A percentile compares a stretch with the other conserved stretches of the same genome.
Evolutionary conservation across 2,888 invertebrate species (phyloP).

Genomic region (Atethmia centrago): DNA sequence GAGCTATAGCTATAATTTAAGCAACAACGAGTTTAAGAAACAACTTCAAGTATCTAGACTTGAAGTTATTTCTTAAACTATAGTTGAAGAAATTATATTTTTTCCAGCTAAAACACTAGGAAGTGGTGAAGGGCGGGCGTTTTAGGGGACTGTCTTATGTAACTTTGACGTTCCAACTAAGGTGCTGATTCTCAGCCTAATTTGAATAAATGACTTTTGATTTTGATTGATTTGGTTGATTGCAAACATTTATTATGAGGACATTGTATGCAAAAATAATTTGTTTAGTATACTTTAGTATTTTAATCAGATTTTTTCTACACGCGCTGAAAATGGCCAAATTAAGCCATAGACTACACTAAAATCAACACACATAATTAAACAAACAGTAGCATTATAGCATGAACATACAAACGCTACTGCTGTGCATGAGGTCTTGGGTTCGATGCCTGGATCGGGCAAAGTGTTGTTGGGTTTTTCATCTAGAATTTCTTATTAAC

Average conservation of each 20-base stretch:
- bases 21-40: too few relatives aligned
- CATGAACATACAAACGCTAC: not conserved
- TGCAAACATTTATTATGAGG: not conserved
- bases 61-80: too few relatives aligned
- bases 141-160: too few relatives aligned
- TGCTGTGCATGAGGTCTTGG: not conserved
- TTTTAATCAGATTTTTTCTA: not conserved
- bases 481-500: not conserved
- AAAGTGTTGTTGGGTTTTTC: not conserved
- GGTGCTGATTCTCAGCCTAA: too few relatives aligned
- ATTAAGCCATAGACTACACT: not conserved
- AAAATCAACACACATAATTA: not conserved
- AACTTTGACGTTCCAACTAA: too few relatives aligned
- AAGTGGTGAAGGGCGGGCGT: too few relatives aligned
- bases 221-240: too few relatives aligned
- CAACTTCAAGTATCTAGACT: too few relatives aligned
- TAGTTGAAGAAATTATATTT: constrained; percentile 32
- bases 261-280: not conserved
- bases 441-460: not conserved
- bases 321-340: not conserved
- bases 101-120: too few relatives aligned
- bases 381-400: not conserved
- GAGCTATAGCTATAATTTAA: too few relatives aligned
- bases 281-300: not conserved
- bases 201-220: too few relatives aligned